A percentile compares a stretch with the other conserved stretches of the same genome.
These are phyloP conservation scores for Eulemur rubriventer DNA, from an alignment of 2,797 vertebrate species.

Conservation along the genomic window DNA sequence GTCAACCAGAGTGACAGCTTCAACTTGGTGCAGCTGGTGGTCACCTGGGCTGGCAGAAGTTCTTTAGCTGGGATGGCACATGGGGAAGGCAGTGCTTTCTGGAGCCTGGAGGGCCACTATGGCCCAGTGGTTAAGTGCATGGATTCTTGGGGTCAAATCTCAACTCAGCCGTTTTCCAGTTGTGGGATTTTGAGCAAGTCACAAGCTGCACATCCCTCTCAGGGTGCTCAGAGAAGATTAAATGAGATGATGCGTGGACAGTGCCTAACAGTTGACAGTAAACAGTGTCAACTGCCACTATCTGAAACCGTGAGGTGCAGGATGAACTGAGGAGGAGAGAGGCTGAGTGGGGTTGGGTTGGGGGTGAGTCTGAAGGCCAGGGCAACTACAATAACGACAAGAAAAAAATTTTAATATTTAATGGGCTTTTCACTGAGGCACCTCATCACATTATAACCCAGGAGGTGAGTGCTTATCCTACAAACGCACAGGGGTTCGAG, in stretches of 20 bases:
- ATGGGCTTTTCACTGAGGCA: background rate
- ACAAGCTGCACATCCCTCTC: background rate
- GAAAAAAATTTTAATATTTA: background rate
- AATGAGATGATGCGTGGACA: background rate
- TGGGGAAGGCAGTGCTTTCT: background rate
- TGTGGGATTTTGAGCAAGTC: background rate
- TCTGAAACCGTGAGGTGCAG: background rate
- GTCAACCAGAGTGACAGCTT: background rate
- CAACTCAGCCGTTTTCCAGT: background rate
- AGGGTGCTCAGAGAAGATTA: background rate
- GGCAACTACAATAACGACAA: background rate
- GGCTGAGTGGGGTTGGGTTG: background rate
- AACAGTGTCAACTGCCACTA: background rate
- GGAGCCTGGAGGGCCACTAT: background rate
- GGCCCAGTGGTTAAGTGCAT: background rate
- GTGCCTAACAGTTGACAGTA: rapidly evolving
- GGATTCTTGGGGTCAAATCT: background rate
- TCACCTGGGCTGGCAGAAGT: background rate
- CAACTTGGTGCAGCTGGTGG: background rate
- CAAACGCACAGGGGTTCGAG: background rate
- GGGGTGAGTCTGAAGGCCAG: background rate
- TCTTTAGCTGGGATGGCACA: background rate
- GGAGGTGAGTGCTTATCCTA: background rate
- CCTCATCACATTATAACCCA: background rate
- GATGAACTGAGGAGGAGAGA: background rate